Base-by-base conservation (phyloP, 2,113 vertebrate genomes). In the Enhydra lutris region DNA sequence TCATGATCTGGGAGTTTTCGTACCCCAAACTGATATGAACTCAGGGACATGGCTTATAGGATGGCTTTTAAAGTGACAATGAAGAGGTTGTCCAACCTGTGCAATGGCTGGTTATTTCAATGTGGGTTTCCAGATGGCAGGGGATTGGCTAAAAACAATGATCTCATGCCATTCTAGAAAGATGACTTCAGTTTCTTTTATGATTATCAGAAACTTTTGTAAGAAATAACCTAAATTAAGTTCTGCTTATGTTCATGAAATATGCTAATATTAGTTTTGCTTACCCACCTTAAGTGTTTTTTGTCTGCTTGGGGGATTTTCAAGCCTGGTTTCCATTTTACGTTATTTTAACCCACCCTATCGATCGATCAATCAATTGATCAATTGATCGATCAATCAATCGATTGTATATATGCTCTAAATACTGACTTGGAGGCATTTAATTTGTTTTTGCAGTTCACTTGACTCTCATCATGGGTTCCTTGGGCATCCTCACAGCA, bases 41-140 rank as follows among this genome's bases (percentile, higher is more conserved):
- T 79, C 47, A 20, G 23, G 15, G 21, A 39, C 1, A 0, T 7
- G 71, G 29, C 4, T n/a, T 1, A 26, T 1, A 31, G 14, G 59
- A 7, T 0, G 10, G 52, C 4, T 78, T 34, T 12, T 13, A 36
- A 61, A 55, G 26, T 4, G 17, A n/a, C 61, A 31, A 63, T 1
- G 6, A 71, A 6, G 14, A 26, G 29, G 1, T 21, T 13, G 23
- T 36, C 39, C 17, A 39, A 24, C 6, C 52, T 47, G 4, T 23
- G 6, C 10, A 69, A 14, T 1, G 47, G 29, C 3, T 36, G 29
- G 17, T 39, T 59, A 20, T 13, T 14, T 10, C 23, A 76, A 0
- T 1, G 4, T 23, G 6, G 4, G 17, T 17, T 85, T 47, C 67
- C 34, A 39, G 71, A 63, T 0, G 2, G 26, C 42, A 42, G 7